Evolutionary conservation across 2,113 vertebrate genomes (phyloP).

Genomic region (Alosa alosa): DNA sequence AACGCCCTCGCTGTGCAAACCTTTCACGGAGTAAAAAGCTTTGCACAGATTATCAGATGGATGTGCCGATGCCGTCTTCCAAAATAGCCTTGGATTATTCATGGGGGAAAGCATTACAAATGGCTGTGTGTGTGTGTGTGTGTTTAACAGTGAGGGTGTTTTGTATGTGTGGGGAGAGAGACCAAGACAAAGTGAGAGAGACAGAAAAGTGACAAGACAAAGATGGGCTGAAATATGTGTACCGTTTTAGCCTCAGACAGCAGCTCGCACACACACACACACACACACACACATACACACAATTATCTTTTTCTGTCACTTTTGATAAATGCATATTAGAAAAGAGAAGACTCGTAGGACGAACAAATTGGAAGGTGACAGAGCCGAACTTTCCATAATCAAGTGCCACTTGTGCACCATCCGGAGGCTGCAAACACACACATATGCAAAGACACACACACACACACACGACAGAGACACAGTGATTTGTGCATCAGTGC

Average conservation of each 20-base stretch:
- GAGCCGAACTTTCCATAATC: constrained; percentile 33
- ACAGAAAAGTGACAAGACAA: constrained; percentile 2
- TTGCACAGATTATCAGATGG: constrained; percentile 16
- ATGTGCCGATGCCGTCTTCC: background rate
- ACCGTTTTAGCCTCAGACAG: background rate
- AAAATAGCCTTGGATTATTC: constrained; percentile 17
- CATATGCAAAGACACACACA: constrained; percentile 20
- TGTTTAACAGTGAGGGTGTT: background rate
- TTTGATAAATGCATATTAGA: constrained; percentile 40
- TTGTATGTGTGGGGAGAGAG: constrained; percentile 11
- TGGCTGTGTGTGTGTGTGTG: constrained; percentile 8
- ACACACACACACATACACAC: constrained; percentile 28
- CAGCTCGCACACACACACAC: constrained; percentile 27
- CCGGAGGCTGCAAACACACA: background rate
- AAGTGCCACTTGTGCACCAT: constrained; percentile 40
- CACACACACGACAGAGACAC: background rate
- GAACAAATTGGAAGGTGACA: constrained; percentile 17
- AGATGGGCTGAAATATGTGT: background rate
- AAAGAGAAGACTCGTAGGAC: constrained; percentile 15
- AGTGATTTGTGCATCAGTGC: background rate
- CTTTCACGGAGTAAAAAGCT: background rate
- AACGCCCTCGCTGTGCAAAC: background rate
- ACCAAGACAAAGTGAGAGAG: constrained; percentile 1
- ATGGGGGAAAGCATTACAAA: background rate
- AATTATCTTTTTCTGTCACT: constrained; percentile 28